Base-by-base conservation (phyloP, 2,113 vertebrate species). In the Petaurus breviceps region DNA sequence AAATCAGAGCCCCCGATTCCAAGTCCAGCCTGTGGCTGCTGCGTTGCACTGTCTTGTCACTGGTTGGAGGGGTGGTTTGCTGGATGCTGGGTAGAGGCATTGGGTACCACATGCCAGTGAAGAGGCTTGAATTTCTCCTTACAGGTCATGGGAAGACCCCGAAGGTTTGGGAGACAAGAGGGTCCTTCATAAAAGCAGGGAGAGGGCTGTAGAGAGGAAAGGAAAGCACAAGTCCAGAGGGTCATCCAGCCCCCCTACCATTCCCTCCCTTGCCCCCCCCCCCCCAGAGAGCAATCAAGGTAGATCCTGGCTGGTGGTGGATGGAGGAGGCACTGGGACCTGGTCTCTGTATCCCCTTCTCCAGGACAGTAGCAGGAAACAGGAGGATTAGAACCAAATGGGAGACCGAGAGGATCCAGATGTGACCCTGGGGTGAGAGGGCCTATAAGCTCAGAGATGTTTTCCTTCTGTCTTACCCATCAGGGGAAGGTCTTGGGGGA, bases 331-430 rank as follows among this genome's bases (percentile, higher is more conserved):
- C 46, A 28, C 28, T 23, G 47, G 47, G 14, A 23, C 25, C 47
- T 28, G 90, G 46, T 95, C 92, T 97, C 1, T 2, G 97, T 97
- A 96, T 97, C 90, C 51, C 97, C 98, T 97, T 98, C 98, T 98
- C 98, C 97, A 98, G 98, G 98, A 98, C 98, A 98, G 99, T 98
- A 99, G 98, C 98, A 98, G 98, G 98, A 99, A 99, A 98, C 95
- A 2, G 0, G 97, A 94, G 90, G 94, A 99, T 98, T 99, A 97
- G 98, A 99, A 98, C 98, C 98, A 99, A 98, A 98, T 98, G 97
- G 94, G 94, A 95, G 95, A 57, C 93, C 90, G 55, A 99, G 96
- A 98, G 54, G 95, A 98, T 98, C 55, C 99, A 98, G 98, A 99
- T 99, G 98, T 95, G 97, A 96, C 94, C 97, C 95, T 9, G 24